A percentile compares a stretch with the other conserved stretches of the same genome.
phyloP scores from a whole-genome alignment of 1,140 invertebrate genomes.

The Hyphantria cunea region DNA sequence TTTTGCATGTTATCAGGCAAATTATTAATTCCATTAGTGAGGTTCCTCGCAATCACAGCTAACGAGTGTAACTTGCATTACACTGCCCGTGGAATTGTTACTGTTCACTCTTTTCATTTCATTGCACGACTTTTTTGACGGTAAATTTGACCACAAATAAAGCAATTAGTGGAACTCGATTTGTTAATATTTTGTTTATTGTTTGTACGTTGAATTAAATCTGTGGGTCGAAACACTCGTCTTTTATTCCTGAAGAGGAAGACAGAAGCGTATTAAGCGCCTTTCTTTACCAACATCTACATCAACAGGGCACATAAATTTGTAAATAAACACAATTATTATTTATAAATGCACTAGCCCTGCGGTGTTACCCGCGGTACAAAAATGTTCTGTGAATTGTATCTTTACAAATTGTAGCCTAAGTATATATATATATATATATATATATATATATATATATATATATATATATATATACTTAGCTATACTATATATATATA shows the following conservation, averaged over 20 bases:
- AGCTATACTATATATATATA: no score
- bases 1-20: constrained; percentile 24
- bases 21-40: constrained; percentile 30
- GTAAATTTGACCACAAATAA: constrained; percentile 1
- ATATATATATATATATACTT: no score
- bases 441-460: no score
- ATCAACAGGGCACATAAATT: no score
- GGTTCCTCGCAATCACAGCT: constrained; percentile 15
- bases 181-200: constrained; percentile 18
- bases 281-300: no score
- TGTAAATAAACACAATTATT: no score
- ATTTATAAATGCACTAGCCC: no score
- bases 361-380: no score
- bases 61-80: constrained; percentile 18
- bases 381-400: no score
- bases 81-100: constrained; percentile 3
- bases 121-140: background rate
- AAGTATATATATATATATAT: no score
- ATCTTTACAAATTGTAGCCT: no score
- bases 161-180: constrained; percentile 13
- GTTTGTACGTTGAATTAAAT: background rate
- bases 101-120: background rate
- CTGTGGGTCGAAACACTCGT: background rate
- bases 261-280: constrained; percentile 1
- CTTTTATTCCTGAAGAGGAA: background rate